Base-by-base conservation (phyloP, 2,888 invertebrate species). In the Limnephilus rhombicus region DNA sequence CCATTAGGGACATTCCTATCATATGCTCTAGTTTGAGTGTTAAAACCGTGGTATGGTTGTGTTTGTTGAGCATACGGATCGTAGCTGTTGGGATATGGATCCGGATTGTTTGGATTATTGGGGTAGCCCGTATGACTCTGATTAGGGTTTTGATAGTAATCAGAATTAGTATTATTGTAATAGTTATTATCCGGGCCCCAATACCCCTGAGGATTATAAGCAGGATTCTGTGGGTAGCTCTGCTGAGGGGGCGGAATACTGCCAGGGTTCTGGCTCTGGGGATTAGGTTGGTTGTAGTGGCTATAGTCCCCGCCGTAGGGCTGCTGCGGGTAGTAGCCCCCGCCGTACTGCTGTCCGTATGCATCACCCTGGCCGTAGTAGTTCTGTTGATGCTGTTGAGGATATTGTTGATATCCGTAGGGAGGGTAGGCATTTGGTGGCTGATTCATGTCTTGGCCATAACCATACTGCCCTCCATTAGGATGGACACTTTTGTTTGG, bases 81-180 rank as follows among this genome's bases (percentile, higher is more conserved):
- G 82, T 93, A 93, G 31, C 90, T 91, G 11, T 83, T 29, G 31
- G 82, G 80, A 80, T 93, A 93, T 37, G 93, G 85, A 91, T 93
- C 91, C 41, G 90, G 93, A 89, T 87, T 93, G 37, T 45, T n/a
- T 15, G 34, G 83, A 68, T 68, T 85, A 85, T 85, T 85, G 37
- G 91, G 93, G 89, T 93, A 93, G 82, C 81, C 89, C 9, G 83
- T 68, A 31, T 91, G 89, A n/a, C 49, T 31, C 3, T 88, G 92
- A 34, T 82, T 93, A 29, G 85, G 95, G 92, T 95, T 96, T 93
- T 96, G 96, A 94, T 96, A 96, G 94, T 93, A 94, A 83, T 90
- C 90, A 12, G 96, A 95, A 92, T 95, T 96, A 92, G 96, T 95
- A 93, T 95, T 96, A 1, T 96, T 95, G 93, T 96, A 96, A 94